Conservation (phyloP, 2,888 invertebrate species). For the Tetanocera ferruginea region DNA sequence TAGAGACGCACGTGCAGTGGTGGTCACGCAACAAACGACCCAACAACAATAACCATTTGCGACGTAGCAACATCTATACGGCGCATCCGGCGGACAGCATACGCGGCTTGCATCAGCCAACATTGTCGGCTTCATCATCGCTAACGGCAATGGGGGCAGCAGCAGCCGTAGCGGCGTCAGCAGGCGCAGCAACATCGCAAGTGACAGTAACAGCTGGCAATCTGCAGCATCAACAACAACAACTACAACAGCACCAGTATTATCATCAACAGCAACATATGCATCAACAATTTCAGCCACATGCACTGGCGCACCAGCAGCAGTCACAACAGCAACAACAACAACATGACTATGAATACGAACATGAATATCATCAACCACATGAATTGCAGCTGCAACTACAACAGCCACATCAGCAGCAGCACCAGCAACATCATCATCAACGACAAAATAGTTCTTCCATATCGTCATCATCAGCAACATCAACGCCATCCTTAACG, state of each 20-base stretch:
- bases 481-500: slow-evolving; percentile 57
- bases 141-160: slow-evolving; percentile 51
- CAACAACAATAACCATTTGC: slow-evolving; percentile 67
- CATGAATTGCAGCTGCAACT: slow-evolving; percentile 60
- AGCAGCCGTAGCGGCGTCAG: slow-evolving; percentile 47
- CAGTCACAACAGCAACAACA: slow-evolving; percentile 44
- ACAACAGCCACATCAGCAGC: slow-evolving; percentile 47
- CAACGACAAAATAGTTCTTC: slow-evolving; percentile 49
- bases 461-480: slow-evolving; percentile 55
- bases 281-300: slow-evolving; percentile 56
- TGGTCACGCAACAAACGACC: slow-evolving; percentile 69
- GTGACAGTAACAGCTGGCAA: slow-evolving; percentile 46
- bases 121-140: slow-evolving; percentile 54
- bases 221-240: slow-evolving; percentile 44
- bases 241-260: slow-evolving; percentile 48
- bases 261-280: slow-evolving; percentile 54
- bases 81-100: slow-evolving; percentile 69
- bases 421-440: slow-evolving; percentile 52
- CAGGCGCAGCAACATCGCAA: slow-evolving; percentile 45
- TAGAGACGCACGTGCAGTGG: slow-evolving; percentile 69
- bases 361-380: slow-evolving; percentile 67
- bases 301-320: slow-evolving; percentile 48
- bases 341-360: slow-evolving; percentile 58
- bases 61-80: slow-evolving; percentile 69
- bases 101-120: slow-evolving; percentile 62